A percentile compares a stretch with the other conserved stretches of the same genome.
These are phyloP conservation scores for Oasisia sp. DNA, from an alignment of 2,888 invertebrate genomes.

Conservation along the genomic window DNA sequence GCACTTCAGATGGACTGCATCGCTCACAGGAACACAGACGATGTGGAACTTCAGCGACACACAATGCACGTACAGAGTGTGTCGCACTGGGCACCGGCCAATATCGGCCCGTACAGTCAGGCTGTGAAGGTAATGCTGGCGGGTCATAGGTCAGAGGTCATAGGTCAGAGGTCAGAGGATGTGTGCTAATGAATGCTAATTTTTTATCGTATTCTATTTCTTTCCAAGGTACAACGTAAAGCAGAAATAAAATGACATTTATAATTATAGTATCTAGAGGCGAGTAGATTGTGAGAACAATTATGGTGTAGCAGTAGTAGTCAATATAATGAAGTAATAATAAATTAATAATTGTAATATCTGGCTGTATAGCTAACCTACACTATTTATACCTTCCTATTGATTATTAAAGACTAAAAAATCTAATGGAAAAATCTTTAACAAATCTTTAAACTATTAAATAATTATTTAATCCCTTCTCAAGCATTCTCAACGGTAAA, in stretches of 20 bases:
- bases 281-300: not conserved
- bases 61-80: constrained; percentile 95
- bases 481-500: too few relatives aligned
- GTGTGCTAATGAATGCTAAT: not conserved
- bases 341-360: not conserved
- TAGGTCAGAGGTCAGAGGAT: not conserved
- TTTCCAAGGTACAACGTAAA: not conserved
- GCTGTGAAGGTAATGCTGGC: constrained; percentile 77
- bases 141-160: not conserved
- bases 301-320: not conserved
- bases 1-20: constrained; percentile 53
- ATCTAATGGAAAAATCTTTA: not conserved
- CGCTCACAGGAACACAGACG: constrained; percentile 22
- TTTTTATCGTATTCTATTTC: not conserved
- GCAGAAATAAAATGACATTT: not conserved
- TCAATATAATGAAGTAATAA: not conserved
- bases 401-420: not conserved
- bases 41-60: constrained; percentile 35
- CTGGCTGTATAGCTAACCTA: not conserved
- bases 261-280: not conserved
- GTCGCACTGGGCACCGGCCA: constrained; percentile 98
- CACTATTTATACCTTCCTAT: not conserved
- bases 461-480: too few relatives aligned
- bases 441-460: too few relatives aligned
- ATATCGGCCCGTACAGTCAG: constrained; percentile 96